Evolutionary conservation across 1,140 invertebrate genomes (phyloP).

Genomic region (Calephelis virginiensis): DNA sequence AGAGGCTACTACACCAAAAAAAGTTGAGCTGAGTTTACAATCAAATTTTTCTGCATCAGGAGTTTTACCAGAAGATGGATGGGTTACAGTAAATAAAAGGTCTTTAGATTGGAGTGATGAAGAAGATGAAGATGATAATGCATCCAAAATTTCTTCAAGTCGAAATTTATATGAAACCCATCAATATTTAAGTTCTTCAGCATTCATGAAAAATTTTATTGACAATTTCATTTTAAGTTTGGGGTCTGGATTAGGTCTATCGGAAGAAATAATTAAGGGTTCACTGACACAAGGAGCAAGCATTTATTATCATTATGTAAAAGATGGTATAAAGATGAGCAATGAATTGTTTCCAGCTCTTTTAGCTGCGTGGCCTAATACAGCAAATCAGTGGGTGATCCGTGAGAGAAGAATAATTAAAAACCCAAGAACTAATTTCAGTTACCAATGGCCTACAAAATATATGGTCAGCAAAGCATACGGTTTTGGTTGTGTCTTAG

Average conservation of each 20-base stretch:
- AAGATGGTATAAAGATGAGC: constrained; percentile 59
- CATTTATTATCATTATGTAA: constrained; percentile 78
- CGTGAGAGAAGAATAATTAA: constrained; percentile 76
- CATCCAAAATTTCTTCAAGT: constrained; percentile 56
- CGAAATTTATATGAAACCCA: constrained; percentile 69
- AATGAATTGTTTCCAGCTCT: constrained; percentile 83
- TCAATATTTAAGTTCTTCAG: constrained; percentile 80
- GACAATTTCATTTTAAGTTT: constrained; percentile 80
- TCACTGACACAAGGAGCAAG: constrained; percentile 79
- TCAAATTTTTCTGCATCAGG: constrained; percentile 57
- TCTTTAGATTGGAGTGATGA: constrained; percentile 56
- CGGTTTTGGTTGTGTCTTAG: constrained; percentile 83
- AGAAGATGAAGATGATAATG: constrained; percentile 55
- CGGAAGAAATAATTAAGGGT: constrained; percentile 63
- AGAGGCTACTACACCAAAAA: constrained; percentile 67
- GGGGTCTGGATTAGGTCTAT: constrained; percentile 75
- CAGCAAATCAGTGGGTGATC: constrained; percentile 82
- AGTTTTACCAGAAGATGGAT: constrained; percentile 69
- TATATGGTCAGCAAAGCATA: constrained; percentile 82
- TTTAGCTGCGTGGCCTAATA: constrained; percentile 82
- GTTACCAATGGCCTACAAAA: constrained; percentile 83
- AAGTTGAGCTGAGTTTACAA: constrained; percentile 58
- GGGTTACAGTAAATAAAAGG: constrained; percentile 65
- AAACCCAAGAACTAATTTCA: constrained; percentile 78
- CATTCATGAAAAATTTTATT: constrained; percentile 82